These are phyloP conservation scores for Heteractis magnifica DNA, from an alignment of 92 coral and sea anemone species.

Conservation along the genomic window DNA sequence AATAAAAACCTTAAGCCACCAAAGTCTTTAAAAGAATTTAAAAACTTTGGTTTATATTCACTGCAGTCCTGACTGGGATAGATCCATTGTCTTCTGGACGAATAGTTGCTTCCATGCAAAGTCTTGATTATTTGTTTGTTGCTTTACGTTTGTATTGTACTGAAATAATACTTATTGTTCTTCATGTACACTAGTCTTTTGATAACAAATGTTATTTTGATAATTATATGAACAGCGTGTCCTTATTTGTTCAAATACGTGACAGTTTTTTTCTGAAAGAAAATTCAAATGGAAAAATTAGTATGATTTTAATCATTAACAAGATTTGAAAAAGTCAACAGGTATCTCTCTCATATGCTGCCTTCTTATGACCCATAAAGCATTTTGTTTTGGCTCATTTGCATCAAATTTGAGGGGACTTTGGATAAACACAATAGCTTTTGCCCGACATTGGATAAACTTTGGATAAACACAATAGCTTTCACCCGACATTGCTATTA, in stretches of 20 bases:
- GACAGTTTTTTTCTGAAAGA: conserved; percentile 10
- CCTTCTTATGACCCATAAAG: too few species aligned
- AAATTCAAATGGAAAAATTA: not conserved
- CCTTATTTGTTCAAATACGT: conserved; percentile 14
- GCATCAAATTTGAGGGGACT: too few species aligned
- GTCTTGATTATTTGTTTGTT: not conserved
- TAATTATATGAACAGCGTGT: conserved; percentile 15
- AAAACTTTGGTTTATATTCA: not conserved
- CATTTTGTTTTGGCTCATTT: too few species aligned
- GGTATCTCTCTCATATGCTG: too few species aligned
- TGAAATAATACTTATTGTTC: not conserved
- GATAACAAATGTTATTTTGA: not conserved
- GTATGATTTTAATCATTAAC: not conserved
- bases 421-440: too few species aligned
- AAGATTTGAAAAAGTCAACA: too few species aligned
- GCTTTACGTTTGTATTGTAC: not conserved
- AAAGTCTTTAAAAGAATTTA: not conserved
- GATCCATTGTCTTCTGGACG: not conserved
- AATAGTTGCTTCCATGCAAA: not conserved
- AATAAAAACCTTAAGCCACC: not conserved
- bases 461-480: too few species aligned
- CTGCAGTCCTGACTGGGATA: not conserved
- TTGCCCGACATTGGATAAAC: too few species aligned
- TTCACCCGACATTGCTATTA: too few species aligned
- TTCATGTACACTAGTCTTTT: not conserved